A percentile compares a stretch with the other conserved stretches of the same genome.
These are phyloP conservation scores for Drosophila glabriapex DNA, from an alignment of 2,888 invertebrate genomes.

Conservation along the genomic window DNA sequence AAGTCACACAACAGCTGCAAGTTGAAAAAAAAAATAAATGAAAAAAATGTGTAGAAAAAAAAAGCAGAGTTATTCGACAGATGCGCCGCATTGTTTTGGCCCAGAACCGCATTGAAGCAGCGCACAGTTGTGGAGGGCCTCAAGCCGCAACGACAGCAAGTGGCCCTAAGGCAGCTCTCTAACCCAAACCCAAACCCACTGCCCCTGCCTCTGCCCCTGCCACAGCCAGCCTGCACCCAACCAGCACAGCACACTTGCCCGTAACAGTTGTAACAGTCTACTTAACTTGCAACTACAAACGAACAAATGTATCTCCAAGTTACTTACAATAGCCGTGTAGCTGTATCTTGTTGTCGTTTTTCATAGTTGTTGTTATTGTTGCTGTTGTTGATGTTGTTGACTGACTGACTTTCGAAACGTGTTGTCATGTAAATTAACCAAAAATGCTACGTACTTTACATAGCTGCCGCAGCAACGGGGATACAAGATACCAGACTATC, in stretches of 20 bases:
- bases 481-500: conserved; percentile 30
- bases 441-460: conserved; percentile 63
- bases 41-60: neutral
- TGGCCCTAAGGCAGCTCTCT: conserved; percentile 50
- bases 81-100: conserved; percentile 73
- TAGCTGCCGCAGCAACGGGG: conserved; percentile 38
- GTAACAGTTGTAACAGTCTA: conserved; percentile 76
- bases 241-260: neutral
- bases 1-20: conserved; percentile 60
- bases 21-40: neutral
- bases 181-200: neutral
- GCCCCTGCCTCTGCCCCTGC: neutral
- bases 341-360: conserved; percentile 46
- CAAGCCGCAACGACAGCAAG: conserved; percentile 44
- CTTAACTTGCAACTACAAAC: conserved; percentile 73
- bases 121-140: conserved; percentile 23
- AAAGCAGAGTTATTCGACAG: conserved; percentile 48
- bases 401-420: conserved; percentile 79
- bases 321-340: conserved; percentile 50
- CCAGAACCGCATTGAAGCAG: conserved; percentile 79
- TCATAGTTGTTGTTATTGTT: conserved; percentile 25
- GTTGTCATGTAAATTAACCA: conserved; percentile 79
- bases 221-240: neutral
- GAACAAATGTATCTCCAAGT: conserved; percentile 70
- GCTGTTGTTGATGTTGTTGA: conserved; percentile 36